phyloP scores from a whole-genome alignment of 1,140 invertebrate species.

The Plodia interpunctella region DNA sequence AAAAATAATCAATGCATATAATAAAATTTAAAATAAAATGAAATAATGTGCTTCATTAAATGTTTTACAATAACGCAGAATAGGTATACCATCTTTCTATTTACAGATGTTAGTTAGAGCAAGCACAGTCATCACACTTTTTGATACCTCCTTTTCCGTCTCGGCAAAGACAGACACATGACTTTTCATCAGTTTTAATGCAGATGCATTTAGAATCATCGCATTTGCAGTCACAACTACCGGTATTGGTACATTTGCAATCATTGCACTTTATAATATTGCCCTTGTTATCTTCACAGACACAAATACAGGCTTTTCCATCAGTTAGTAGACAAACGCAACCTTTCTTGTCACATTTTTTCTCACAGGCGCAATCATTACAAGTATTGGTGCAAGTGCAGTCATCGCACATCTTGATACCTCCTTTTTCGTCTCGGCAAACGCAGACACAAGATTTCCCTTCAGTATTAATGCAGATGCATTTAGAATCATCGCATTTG shows the following conservation, averaged over 20 bases:
- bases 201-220: slow-evolving; percentile 26
- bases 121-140: slow-evolving; percentile 28
- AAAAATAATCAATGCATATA: no score
- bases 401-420: slow-evolving; percentile 6
- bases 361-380: not conserved
- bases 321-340: slow-evolving; percentile 20
- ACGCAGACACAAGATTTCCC: slow-evolving; percentile 8
- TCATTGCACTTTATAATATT: slow-evolving; percentile 12
- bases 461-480: slow-evolving; percentile 1
- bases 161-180: slow-evolving; percentile 32
- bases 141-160: slow-evolving; percentile 25
- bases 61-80: no score
- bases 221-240: slow-evolving; percentile 21
- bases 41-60: no score
- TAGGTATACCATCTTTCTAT: no score
- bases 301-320: slow-evolving; percentile 14
- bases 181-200: slow-evolving; percentile 22
- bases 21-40: no score
- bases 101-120: slow-evolving; percentile 8
- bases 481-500: slow-evolving; percentile 16
- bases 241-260: slow-evolving; percentile 13
- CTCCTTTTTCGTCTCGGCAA: slow-evolving; percentile 4
- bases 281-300: not conserved
- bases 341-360: slow-evolving; percentile 25
- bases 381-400: slow-evolving; percentile 11